phyloP scores from a whole-genome alignment of 2,113 vertebrate species.

The Barnardius zonarius region DNA sequence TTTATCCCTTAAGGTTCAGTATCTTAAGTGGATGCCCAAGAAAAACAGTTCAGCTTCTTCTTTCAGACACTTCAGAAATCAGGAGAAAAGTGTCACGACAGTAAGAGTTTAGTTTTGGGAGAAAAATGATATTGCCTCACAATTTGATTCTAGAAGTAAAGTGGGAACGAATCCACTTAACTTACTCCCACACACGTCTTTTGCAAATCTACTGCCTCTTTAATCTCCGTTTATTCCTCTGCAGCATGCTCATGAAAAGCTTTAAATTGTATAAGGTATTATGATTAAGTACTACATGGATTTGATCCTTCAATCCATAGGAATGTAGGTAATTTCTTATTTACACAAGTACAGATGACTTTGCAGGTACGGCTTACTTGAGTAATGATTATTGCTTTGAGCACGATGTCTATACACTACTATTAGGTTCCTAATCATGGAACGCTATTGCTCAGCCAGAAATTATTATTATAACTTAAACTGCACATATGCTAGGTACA shows the following conservation, averaged over 20 bases:
- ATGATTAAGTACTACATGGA: neutral
- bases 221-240: neutral
- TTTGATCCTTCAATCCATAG: neutral
- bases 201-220: neutral
- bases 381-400: conserved; percentile 1
- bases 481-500: neutral
- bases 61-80: neutral
- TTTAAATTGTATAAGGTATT: neutral
- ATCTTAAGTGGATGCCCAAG: neutral
- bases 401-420: neutral
- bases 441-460: neutral
- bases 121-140: neutral
- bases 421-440: neutral
- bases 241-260: neutral
- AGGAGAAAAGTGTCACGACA: neutral
- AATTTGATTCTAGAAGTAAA: neutral
- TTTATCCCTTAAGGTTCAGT: neutral
- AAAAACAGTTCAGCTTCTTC: neutral
- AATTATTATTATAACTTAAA: neutral
- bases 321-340: conserved; percentile 9
- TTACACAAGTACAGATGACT: neutral
- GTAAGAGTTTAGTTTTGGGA: neutral
- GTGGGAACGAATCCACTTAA: neutral
- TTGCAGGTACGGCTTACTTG: neutral
- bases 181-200: neutral